Evolutionary conservation across 2,797 vertebrate species (phyloP), one percentile per base, ranked within the genome.

Genomic region (Malacoraja senta): DNA sequence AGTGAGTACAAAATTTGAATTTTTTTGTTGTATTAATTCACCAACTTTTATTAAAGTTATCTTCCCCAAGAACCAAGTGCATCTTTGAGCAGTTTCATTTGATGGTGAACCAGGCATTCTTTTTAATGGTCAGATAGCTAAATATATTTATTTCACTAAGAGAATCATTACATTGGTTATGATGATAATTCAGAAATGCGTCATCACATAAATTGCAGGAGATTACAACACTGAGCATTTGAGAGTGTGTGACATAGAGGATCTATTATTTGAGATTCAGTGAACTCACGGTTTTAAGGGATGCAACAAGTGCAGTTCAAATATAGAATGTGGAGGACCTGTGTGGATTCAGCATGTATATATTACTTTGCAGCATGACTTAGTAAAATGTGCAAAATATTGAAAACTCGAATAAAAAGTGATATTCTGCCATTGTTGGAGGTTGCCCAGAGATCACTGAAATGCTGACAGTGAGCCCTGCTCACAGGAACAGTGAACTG

Each of bases 401-500:
- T 74, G 38, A 35, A 91, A 91, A 72, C 32, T 91, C 17, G 10
- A 8, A 44, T 35, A 68, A 91, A 91, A 44, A 26, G n/a, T 44
- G 68, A 24, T 9, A 38, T 72, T 44, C 19, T 44, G 9, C 38
- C 38, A 91, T 74, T 83, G 21, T 91, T 68, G 53, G 71, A 91
- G 68, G 53, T 74, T 91, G 90, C 24, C 90, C 29, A 35, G 24
- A 91, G 8, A 17, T 17, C 84, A 88, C 63, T 88, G n/a, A 88
- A 35, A 19, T 88, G 58, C 9, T 32, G 17, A 65, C 19, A 19
- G n/a, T 88, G 61, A 63, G n/a, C 61, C 13, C 17, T 68, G n/a
- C 17, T 74, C 35, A 91, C 35, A 91, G 90, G 35, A 38, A 72
- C 68, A 91, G 8, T 74, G 71, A 91, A 74, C 90, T 91, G 35